Evolutionary conservation across 2,888 invertebrate species (phyloP), one percentile per base, ranked within the genome.

Genomic region (Punctoribates punctum): DNA sequence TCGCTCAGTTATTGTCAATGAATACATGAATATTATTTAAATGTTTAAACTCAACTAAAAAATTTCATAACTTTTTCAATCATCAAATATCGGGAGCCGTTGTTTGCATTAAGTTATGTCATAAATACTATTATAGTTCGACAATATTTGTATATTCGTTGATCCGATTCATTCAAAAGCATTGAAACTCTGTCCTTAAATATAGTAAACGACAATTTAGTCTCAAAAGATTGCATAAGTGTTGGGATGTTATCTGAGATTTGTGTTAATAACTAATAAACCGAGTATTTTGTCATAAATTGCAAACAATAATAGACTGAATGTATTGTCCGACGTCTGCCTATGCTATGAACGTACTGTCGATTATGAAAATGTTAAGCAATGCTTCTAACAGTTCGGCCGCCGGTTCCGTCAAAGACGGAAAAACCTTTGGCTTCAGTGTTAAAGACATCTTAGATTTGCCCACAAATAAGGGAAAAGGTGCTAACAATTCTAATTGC

Each of bases 391-490:
- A 23, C 23, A 42, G 46, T 67, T 67, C 65, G 9, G 60, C 60
- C 27, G 25, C 60, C 25, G 65, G 8, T 20, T 29, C 34, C 20
- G 65, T 4, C 65, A 67, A 67, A 34, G 65, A 67, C 38, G 17
- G 29, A 20, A 67, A 42, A 5, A 72, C 78, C 5, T 78, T 78
- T 60, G 77, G 94, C 78, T 96, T 96, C 85, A 93, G 93, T 82
- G 95, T 96, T 82, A 92, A 94, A 81, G 95, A 96, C 84, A 95
- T 96, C 82, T 87, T 96, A 82, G 94, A 96, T 81, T 87, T 96
- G 81, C 94, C 94, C 82, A 91, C 78, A 20, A 77, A 57, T 20
- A 79, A 79, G 23, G 38, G 48, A 25, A 72, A 48, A 11, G 1
- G 20, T 48, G 25, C 23, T 48, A 72, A 54, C 20, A 54, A 46